Base-by-base conservation (phyloP, 2,888 invertebrate genomes). In the Emmelina monodactyla region DNA sequence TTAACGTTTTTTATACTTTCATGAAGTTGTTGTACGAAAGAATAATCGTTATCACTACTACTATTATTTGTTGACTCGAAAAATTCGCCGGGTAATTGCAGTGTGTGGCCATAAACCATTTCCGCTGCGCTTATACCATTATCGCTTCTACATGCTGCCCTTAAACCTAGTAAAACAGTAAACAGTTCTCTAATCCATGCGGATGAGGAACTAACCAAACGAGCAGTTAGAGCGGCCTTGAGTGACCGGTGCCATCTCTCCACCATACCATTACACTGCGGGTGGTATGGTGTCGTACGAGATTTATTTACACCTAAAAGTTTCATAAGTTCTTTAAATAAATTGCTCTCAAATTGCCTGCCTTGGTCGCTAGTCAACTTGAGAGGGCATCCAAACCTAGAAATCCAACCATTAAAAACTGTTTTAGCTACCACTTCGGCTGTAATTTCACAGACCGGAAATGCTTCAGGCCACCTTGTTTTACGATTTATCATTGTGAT, bases 131-230 rank as follows among this genome's bases (percentile, higher is more conserved):
- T 39, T 3, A 35, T 33, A 2, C 33, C 29, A 3, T 14, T 38
- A 30, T 45, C 42, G 5, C 28, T 32, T 0, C 44, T 37, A 1
- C 12, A 2, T 1, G 42, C 42, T 4, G 41, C 37, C 2, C 45
- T 35, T n/a, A 42, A 28, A 2, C 43, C 55, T 9, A 49, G 48
- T 19, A 50, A 37, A 1, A 70, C 46, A 2, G 58, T 51, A 2
- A 56, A 40, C 5, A 50, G 19, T 36, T 61, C 56, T 1, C 58
- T 35, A 0, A 55, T 55, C 10, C 55, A 44, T 2, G 35, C 16
- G n/a, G n/a, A n/a, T 3, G 2, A 31, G n/a, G n/a, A n/a, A n/a
- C 12, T 12, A 3, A 22, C 11, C 1, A 35, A 13, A 4, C 40
- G 11, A 14, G 34, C 33, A 14, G 13, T 38, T 1, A 43, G 16